phyloP scores from a whole-genome alignment of 2,113 vertebrate species.

The Phoenicopterus ruber region DNA sequence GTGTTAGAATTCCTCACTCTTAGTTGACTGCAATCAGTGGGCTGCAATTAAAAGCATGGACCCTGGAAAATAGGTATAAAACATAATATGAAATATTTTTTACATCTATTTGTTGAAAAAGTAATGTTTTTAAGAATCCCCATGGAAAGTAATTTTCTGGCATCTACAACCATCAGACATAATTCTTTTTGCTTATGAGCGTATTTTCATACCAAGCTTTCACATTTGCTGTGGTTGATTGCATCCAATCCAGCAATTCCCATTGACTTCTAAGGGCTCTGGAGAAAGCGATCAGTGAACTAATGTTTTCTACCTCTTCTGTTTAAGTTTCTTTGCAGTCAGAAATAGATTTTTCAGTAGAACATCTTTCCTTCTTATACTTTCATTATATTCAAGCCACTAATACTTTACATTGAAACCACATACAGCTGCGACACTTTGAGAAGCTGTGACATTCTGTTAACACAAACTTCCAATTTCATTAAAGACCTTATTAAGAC shows the following conservation, averaged over 20 bases:
- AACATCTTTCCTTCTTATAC: neutral
- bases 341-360: neutral
- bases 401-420: neutral
- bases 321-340: neutral
- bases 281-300: neutral
- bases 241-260: neutral
- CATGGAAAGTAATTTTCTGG: neutral
- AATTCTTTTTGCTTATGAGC: neutral
- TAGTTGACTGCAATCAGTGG: neutral
- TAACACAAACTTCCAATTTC: neutral
- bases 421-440: neutral
- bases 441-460: neutral
- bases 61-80: neutral
- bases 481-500: neutral
- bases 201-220: neutral
- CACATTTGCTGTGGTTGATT: neutral
- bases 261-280: neutral
- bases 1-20: neutral
- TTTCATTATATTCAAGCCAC: neutral
- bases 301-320: neutral
- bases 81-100: neutral
- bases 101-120: neutral
- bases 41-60: neutral
- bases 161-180: neutral
- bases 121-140: neutral